Evolutionary conservation across 2,113 vertebrate genomes (phyloP).

Genomic region (Dermatemys mawii): DNA sequence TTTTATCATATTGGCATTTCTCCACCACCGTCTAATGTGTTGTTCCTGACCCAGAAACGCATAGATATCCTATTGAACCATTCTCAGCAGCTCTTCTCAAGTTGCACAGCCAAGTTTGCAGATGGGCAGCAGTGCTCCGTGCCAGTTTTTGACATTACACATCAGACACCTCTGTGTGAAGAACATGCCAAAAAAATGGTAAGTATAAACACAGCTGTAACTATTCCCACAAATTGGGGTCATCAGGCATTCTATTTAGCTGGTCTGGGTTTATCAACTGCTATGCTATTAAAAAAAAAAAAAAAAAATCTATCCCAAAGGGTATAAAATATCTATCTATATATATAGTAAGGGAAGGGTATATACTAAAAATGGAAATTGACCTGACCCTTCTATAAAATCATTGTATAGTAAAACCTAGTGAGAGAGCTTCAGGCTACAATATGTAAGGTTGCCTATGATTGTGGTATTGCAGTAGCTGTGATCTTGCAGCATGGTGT

Average conservation of each 20-base stretch:
- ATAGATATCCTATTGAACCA: constrained; percentile 96
- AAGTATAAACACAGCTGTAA: constrained; percentile 55
- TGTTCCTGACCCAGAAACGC: constrained; percentile 80
- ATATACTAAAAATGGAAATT: not conserved
- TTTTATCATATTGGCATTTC: constrained; percentile 26
- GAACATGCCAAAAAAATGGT: constrained; percentile 99
- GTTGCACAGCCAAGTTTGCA: constrained; percentile 98
- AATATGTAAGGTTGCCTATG: not conserved
- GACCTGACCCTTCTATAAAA: not conserved
- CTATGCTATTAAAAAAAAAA: not conserved
- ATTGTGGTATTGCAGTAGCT: not conserved
- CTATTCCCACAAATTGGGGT: not conserved
- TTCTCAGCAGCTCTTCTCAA: constrained; percentile 99
- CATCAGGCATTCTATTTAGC: not conserved
- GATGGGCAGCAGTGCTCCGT: constrained; percentile 98
- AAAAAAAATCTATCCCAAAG: not conserved
- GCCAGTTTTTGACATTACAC: constrained; percentile 98
- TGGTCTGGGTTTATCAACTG: not conserved
- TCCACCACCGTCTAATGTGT: constrained; percentile 15
- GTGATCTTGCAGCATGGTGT: not conserved
- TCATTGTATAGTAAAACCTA: not conserved
- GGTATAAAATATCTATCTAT: not conserved
- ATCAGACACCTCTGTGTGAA: constrained; percentile 98
- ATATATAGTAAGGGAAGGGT: not conserved
- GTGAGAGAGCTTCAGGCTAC: not conserved